Evolutionary conservation across 1,140 invertebrate species (phyloP).

Genomic region (Campodea augens): DNA sequence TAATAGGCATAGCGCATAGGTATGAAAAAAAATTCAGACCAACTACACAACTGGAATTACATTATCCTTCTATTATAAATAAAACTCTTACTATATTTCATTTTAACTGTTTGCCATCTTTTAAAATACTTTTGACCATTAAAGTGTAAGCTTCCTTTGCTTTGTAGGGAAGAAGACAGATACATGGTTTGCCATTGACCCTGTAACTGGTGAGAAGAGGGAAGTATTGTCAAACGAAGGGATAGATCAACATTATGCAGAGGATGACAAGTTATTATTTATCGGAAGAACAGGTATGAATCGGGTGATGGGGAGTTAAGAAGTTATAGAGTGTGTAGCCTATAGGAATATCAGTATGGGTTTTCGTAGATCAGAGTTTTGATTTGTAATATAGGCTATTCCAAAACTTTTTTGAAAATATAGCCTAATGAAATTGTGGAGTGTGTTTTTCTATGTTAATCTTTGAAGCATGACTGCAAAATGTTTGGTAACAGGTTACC

Average conservation of each 20-base stretch:
- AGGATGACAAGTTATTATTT: conserved; percentile 39
- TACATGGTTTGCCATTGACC: conserved; percentile 88
- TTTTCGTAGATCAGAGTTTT: too few relatives aligned
- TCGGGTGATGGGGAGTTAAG: too few relatives aligned
- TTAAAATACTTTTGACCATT: conserved; percentile 3
- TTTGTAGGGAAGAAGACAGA: conserved; percentile 67
- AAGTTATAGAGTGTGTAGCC: too few relatives aligned
- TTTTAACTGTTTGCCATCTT: conserved; percentile 6
- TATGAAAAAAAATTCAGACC: not conserved
- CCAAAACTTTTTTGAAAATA: too few relatives aligned
- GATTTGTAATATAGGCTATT: too few relatives aligned
- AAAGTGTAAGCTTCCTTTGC: conserved; percentile 8
- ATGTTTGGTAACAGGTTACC: too few relatives aligned
- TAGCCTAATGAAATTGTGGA: too few relatives aligned
- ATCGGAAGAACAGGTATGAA: conserved; percentile 55
- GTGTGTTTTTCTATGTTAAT: too few relatives aligned
- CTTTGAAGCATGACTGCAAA: too few relatives aligned
- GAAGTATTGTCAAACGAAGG: conserved; percentile 51
- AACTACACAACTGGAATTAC: not conserved
- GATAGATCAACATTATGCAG: conserved; percentile 39
- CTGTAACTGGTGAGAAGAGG: conserved; percentile 61
- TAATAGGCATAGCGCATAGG: not conserved
- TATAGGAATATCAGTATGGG: too few relatives aligned
- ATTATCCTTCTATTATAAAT: not conserved
- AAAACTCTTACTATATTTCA: not conserved